phyloP scores from a whole-genome alignment of 2,797 vertebrate species.

The Todus mexicanus region DNA sequence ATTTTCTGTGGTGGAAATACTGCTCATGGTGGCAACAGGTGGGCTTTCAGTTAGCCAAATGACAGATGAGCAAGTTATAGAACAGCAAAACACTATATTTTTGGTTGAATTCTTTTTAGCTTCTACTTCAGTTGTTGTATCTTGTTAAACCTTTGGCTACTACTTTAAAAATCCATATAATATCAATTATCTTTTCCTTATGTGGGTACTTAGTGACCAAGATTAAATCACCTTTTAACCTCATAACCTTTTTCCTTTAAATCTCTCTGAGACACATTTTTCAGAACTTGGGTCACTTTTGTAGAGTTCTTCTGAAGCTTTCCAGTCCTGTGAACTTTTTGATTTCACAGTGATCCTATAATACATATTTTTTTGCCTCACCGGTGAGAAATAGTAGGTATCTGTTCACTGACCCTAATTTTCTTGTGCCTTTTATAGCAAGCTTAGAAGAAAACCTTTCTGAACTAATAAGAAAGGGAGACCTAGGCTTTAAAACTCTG shows the following conservation, averaged over 20 bases:
- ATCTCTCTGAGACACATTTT: not conserved
- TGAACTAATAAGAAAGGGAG: constrained; percentile 78
- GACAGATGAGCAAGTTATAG: not conserved
- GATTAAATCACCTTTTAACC: not conserved
- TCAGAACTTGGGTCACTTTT: not conserved
- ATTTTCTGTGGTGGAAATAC: not conserved
- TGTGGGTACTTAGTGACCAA: not conserved
- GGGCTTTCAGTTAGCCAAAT: not conserved
- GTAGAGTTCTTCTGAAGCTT: not conserved
- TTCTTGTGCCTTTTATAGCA: constrained; percentile 75
- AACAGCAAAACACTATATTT: not conserved
- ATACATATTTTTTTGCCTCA: not conserved
- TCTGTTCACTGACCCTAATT: not conserved
- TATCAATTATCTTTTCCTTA: not conserved
- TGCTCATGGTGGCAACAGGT: not conserved
- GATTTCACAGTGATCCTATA: not conserved
- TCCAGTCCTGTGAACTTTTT: not conserved
- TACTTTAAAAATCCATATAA: not conserved
- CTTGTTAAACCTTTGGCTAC: not conserved
- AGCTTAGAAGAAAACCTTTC: constrained; percentile 80
- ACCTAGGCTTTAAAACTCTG: constrained; percentile 72
- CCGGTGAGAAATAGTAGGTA: not conserved
- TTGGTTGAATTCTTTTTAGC: not conserved
- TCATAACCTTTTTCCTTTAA: not conserved
- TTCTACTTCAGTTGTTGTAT: not conserved